These are phyloP conservation scores for Campoletis sonorensis DNA, from an alignment of 1,140 invertebrate species.

Conservation along the genomic window DNA sequence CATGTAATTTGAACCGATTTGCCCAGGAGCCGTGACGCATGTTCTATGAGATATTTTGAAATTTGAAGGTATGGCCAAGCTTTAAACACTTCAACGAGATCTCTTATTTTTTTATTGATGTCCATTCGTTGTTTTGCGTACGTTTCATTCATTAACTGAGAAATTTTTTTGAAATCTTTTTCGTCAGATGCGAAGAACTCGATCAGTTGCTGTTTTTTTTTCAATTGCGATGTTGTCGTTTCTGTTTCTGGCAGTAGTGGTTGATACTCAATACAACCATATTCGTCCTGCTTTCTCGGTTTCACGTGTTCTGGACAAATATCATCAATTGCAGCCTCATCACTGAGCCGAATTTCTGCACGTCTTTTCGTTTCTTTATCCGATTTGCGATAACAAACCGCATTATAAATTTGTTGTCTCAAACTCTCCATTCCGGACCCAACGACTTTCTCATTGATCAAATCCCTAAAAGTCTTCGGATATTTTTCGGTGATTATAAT, in stretches of 20 bases:
- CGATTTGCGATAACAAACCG: constrained; percentile 36
- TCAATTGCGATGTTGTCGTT: not conserved
- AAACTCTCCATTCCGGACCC: constrained; percentile 30
- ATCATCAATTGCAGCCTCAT: constrained; percentile 7
- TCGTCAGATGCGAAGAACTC: not conserved
- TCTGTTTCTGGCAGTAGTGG: constrained; percentile 23
- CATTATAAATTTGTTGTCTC: constrained; percentile 40
- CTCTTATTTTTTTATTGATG: constrained; percentile 24
- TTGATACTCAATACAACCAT: constrained; percentile 41
- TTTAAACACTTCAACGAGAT: constrained; percentile 14
- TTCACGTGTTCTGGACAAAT: not conserved
- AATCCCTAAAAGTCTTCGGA: constrained; percentile 31
- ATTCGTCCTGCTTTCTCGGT: constrained; percentile 31
- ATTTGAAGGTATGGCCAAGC: constrained; percentile 24
- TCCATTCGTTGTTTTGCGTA: constrained; percentile 19
- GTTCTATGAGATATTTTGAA: not conserved
- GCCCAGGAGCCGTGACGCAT: constrained; percentile 32
- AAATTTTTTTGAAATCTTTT: constrained; percentile 8
- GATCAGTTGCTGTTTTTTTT: constrained; percentile 20
- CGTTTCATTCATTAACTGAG: constrained; percentile 30
- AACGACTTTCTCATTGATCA: not conserved
- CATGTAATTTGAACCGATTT: constrained; percentile 5
- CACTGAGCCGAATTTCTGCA: constrained; percentile 8
- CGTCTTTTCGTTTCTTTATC: constrained; percentile 29
- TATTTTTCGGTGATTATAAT: constrained; percentile 28